These are phyloP conservation scores for Cinclus cinclus DNA, from an alignment of 2,113 vertebrate species.

Conservation along the genomic window DNA sequence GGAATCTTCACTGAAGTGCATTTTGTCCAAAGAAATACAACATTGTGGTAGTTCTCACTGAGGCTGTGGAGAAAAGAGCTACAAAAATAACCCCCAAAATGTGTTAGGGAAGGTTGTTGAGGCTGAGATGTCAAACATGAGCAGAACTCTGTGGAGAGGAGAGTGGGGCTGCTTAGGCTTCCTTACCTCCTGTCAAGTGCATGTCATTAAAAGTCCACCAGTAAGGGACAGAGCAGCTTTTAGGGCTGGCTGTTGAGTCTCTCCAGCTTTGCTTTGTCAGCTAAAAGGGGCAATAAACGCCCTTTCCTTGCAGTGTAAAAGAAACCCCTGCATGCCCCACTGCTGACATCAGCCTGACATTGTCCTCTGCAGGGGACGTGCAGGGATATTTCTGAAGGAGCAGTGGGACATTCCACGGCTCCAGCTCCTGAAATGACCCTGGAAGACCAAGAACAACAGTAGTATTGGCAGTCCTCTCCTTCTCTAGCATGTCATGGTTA, in stretches of 20 bases:
- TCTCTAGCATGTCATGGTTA: neutral
- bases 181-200: neutral
- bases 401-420: slow-evolving; percentile 33
- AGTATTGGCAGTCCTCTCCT: neutral
- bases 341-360: slow-evolving; percentile 55
- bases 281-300: slow-evolving; percentile 46
- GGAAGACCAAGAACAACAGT: neutral
- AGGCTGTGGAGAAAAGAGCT: neutral
- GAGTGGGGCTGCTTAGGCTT: neutral
- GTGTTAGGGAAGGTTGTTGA: neutral
- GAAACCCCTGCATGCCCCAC: neutral
- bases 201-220: neutral
- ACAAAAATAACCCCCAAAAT: neutral
- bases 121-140: neutral
- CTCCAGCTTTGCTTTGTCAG: slow-evolving; percentile 41
- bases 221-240: neutral
- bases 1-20: neutral
- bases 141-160: neutral
- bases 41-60: neutral
- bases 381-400: slow-evolving; percentile 56
- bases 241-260: neutral
- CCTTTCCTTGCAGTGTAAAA: slow-evolving; percentile 46
- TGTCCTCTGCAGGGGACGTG: slow-evolving; percentile 23
- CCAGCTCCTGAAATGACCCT: slow-evolving; percentile 17
- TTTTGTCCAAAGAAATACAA: neutral